These are phyloP conservation scores for Dendrocincla tyrannina DNA, from an alignment of 2,797 vertebrate species.

Conservation along the genomic window DNA sequence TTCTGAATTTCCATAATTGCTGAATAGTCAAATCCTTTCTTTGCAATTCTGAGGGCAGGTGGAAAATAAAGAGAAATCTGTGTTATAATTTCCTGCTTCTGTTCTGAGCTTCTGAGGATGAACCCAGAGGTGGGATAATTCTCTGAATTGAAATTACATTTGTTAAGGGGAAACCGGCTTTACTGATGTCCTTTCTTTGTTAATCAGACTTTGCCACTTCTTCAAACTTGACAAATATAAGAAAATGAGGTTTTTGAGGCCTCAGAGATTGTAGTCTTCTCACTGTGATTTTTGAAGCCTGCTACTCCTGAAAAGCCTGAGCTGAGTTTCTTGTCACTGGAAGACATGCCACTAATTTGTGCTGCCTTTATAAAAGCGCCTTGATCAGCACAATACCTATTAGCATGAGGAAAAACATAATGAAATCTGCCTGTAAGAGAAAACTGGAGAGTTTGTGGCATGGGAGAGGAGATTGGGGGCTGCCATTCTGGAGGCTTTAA, in stretches of 20 bases:
- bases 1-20: conserved; percentile 35
- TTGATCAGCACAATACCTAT: neutral
- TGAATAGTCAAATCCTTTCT: conserved; percentile 45
- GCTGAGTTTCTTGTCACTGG: neutral
- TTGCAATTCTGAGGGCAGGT: neutral
- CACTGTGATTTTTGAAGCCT: neutral
- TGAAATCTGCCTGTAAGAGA: neutral
- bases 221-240: neutral
- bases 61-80: neutral
- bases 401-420: neutral
- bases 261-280: neutral
- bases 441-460: neutral
- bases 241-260: neutral
- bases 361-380: neutral
- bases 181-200: neutral
- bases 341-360: neutral
- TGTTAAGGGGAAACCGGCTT: neutral
- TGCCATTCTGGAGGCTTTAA: neutral
- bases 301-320: neutral
- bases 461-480: neutral
- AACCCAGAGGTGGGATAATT: neutral
- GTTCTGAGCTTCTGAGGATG: neutral
- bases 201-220: neutral
- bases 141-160: neutral
- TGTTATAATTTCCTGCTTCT: neutral